Conservation (phyloP, 2,888 invertebrate genomes). For the Leucoptera coffeella region DNA sequence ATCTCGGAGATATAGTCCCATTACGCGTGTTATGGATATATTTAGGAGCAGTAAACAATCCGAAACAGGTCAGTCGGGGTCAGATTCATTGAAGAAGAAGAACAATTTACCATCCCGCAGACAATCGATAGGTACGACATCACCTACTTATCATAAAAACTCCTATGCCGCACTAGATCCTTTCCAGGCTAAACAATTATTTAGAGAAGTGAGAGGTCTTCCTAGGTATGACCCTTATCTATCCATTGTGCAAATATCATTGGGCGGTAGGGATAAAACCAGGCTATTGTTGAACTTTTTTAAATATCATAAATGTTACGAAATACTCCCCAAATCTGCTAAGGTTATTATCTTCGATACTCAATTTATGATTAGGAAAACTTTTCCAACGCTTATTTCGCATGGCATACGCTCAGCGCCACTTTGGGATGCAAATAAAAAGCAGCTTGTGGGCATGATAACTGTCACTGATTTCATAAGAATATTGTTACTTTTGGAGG, state of each 20-base stretch:
- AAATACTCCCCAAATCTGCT: constrained; percentile 43
- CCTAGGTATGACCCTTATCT: constrained; percentile 45
- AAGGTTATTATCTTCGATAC: constrained; percentile 48
- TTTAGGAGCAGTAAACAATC: constrained; percentile 34
- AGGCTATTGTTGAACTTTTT: constrained; percentile 41
- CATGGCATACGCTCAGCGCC: constrained; percentile 44
- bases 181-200: constrained; percentile 37
- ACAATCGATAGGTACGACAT: constrained; percentile 41
- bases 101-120: constrained; percentile 23
- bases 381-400: constrained; percentile 41
- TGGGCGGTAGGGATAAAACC: constrained; percentile 43
- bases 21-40: constrained; percentile 44
- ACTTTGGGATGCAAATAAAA: constrained; percentile 39
- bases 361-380: constrained; percentile 39
- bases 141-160: constrained; percentile 44
- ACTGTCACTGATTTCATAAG: constrained; percentile 44
- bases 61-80: constrained; percentile 18
- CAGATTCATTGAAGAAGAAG: constrained; percentile 32
- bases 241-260: constrained; percentile 44
- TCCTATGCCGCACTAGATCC: constrained; percentile 43
- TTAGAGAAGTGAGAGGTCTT: constrained; percentile 40
- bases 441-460: constrained; percentile 40
- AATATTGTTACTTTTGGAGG: constrained; percentile 32
- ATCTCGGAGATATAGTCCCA: constrained; percentile 41
- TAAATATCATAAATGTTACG: constrained; percentile 45